Percentiles rank a stretch among this genome's conserved stretches.
Conservation (phyloP, 2,113 vertebrate species). For the Dicaeum eximium region DNA sequence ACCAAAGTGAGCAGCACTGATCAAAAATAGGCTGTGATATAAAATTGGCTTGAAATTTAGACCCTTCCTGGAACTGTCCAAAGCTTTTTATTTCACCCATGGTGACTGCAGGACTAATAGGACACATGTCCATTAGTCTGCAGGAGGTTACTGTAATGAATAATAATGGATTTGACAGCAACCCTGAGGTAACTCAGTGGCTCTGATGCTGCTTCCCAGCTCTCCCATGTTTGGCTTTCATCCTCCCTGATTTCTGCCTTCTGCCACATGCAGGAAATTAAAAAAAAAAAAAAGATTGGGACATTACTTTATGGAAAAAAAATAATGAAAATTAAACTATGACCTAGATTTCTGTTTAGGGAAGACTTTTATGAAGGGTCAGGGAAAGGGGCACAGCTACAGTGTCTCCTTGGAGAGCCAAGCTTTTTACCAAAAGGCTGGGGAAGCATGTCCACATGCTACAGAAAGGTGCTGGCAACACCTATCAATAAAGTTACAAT, state of each 20-base stretch:
- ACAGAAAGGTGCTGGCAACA: background rate
- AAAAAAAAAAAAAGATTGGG: background rate
- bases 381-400: background rate
- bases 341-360: background rate
- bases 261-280: background rate
- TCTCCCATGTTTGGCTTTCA: background rate
- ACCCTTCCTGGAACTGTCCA: conserved; percentile 10
- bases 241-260: background rate
- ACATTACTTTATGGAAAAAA: background rate
- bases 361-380: background rate
- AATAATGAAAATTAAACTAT: background rate
- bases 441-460: background rate
- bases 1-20: background rate
- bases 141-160: background rate
- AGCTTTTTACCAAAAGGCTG: background rate
- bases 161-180: conserved; percentile 47
- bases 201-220: background rate
- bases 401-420: background rate
- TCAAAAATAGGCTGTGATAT: background rate
- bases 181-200: conserved; percentile 19
- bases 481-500: background rate
- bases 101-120: background rate
- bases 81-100: background rate
- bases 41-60: background rate
- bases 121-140: background rate